These are phyloP conservation scores for Umimayanthus kanabou DNA, from an alignment of 92 coral and sea anemone genomes.

Conservation along the genomic window DNA sequence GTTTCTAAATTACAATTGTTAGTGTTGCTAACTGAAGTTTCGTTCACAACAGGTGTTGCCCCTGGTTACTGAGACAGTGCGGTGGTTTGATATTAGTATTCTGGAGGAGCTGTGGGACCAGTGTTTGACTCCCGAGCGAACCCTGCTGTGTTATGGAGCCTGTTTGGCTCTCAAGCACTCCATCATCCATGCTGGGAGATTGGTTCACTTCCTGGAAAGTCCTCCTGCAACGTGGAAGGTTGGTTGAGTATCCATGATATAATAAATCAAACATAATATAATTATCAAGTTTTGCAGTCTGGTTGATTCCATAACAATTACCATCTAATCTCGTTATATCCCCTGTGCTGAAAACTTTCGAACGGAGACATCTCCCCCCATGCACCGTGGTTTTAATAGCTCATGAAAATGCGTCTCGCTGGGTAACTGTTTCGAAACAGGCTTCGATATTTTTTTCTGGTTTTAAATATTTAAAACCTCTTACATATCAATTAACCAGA, in stretches of 20 bases:
- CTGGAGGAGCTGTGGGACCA: slow-evolving; percentile 85
- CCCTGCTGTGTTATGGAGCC: slow-evolving; percentile 85
- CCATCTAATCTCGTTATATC: too few species aligned
- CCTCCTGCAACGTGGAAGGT: slow-evolving; percentile 99
- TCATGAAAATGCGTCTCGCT: too few species aligned
- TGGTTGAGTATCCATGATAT: background rate
- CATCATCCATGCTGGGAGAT: slow-evolving; percentile 86
- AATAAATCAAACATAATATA: background rate
- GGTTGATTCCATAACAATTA: background rate
- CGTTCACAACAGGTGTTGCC: slow-evolving; percentile 72
- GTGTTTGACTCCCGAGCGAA: slow-evolving; percentile 70
- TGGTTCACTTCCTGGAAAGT: slow-evolving; percentile 85
- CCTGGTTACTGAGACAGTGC: slow-evolving; percentile 83
- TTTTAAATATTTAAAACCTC: too few species aligned
- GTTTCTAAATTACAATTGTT: background rate
- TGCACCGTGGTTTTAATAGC: background rate
- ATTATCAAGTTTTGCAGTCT: background rate
- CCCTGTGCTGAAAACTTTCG: background rate
- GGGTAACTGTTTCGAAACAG: too few species aligned
- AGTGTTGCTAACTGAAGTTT: background rate
- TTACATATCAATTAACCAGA: too few species aligned
- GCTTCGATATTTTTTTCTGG: too few species aligned
- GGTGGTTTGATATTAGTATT: slow-evolving; percentile 94
- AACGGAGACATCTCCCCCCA: background rate
- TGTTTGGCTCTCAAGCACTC: slow-evolving; percentile 87